These are phyloP conservation scores for Athalia circularis DNA, from an alignment of 2,888 invertebrate genomes.

Conservation along the genomic window DNA sequence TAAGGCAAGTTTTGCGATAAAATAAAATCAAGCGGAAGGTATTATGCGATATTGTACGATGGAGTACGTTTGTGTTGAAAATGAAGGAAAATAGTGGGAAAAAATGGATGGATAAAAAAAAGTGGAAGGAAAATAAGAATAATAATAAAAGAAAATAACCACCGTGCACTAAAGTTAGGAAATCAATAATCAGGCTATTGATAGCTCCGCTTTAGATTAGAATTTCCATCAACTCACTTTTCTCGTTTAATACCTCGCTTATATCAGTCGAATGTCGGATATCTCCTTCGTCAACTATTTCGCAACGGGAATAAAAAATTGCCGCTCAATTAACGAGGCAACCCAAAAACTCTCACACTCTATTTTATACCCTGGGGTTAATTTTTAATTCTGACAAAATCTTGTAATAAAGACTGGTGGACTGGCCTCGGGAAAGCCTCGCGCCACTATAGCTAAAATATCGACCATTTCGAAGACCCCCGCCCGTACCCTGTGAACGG, in stretches of 20 bases:
- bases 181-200: constrained; percentile 31
- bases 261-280: background rate
- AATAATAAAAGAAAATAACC: background rate
- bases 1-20: background rate
- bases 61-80: background rate
- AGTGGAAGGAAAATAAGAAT: background rate
- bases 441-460: constrained; percentile 71
- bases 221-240: constrained; percentile 22
- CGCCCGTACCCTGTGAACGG: constrained; percentile 61
- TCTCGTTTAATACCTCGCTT: background rate
- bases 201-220: constrained; percentile 9
- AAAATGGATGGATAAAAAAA: background rate
- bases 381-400: constrained; percentile 50
- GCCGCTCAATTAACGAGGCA: background rate
- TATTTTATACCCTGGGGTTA: constrained; percentile 44
- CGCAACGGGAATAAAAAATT: background rate
- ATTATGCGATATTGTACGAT: too few species aligned
- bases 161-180: background rate
- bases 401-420: constrained; percentile 54
- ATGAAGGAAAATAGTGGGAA: background rate
- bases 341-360: constrained; percentile 21
- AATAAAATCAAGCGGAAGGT: too few species aligned
- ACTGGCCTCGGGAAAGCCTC: constrained; percentile 66
- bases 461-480: constrained; percentile 71
- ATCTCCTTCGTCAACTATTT: background rate